phyloP scores from a whole-genome alignment of 2,113 vertebrate species.

The Porphyrio hochstetteri region DNA sequence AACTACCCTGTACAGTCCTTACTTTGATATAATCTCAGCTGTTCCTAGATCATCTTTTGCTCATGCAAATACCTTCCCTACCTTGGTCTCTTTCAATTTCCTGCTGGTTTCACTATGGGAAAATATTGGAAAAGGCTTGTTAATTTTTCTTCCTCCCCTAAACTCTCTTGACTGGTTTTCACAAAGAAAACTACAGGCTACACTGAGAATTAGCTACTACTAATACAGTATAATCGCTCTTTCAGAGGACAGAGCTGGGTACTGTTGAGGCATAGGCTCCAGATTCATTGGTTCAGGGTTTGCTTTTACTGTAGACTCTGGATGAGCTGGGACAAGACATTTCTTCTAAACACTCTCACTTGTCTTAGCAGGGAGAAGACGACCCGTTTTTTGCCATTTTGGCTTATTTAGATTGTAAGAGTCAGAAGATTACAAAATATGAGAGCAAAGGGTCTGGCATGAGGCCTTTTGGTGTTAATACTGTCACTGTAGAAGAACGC shows the following conservation, averaged over 20 bases:
- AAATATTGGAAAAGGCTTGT: background rate
- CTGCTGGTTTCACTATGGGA: background rate
- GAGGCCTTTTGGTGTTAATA: background rate
- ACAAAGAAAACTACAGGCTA: background rate
- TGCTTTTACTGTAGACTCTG: background rate
- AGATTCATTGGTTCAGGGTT: background rate
- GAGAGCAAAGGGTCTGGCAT: background rate
- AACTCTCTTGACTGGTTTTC: background rate
- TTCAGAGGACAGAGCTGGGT: background rate
- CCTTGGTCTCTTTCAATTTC: background rate
- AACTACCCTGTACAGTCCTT: background rate
- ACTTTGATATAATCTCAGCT: constrained; percentile 26
- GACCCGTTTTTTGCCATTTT: background rate
- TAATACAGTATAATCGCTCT: background rate
- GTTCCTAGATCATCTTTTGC: background rate
- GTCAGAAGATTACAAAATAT: background rate
- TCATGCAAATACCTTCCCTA: constrained; percentile 7
- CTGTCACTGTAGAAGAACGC: background rate
- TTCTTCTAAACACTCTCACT: background rate
- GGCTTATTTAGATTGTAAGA: background rate
- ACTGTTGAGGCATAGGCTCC: background rate
- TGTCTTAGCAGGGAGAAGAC: background rate
- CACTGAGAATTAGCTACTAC: background rate
- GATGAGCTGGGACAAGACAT: background rate
- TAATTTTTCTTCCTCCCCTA: background rate